Conservation (phyloP, 1,140 invertebrate genomes). For the Hyles vespertilio region DNA sequence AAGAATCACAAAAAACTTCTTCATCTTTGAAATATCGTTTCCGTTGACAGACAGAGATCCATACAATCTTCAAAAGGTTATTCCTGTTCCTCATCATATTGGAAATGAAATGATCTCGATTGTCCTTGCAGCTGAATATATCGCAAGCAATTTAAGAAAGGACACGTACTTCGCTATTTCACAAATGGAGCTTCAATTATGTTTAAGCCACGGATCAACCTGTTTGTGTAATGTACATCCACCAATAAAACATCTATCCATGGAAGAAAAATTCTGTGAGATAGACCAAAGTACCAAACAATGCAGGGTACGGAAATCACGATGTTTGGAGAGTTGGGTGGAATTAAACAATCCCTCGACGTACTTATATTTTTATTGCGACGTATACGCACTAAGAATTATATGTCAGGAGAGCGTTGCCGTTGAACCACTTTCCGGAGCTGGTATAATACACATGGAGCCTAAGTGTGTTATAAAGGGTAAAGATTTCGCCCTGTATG, state of each 20-base stretch:
- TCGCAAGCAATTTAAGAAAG: constrained; percentile 9
- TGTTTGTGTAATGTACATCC: neutral
- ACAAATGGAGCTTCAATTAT: neutral
- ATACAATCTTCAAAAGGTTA: constrained; percentile 4
- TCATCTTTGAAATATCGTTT: constrained; percentile 11
- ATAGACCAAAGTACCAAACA: neutral
- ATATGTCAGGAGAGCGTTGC: no score
- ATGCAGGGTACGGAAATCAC: no score
- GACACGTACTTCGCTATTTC: constrained; percentile 7
- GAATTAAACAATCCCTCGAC: no score
- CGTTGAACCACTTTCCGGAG: no score
- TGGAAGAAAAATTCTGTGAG: constrained; percentile 8
- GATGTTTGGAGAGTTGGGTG: no score
- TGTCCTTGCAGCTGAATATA: neutral
- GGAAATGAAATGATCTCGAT: constrained; percentile 1
- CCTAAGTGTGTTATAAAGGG: no score
- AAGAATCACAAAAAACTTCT: constrained; percentile 10
- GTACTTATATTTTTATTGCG: no score
- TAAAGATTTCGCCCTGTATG: no score
- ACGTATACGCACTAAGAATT: no score
- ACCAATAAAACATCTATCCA: neutral
- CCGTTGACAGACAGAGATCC: constrained; percentile 6
- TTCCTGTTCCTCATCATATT: constrained; percentile 2
- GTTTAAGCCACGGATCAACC: neutral
- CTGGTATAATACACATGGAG: no score